A percentile compares a stretch with the other conserved stretches of the same genome.
These are phyloP conservation scores for Nomada hirtipes DNA, from an alignment of 2,888 invertebrate species.

Conservation along the genomic window DNA sequence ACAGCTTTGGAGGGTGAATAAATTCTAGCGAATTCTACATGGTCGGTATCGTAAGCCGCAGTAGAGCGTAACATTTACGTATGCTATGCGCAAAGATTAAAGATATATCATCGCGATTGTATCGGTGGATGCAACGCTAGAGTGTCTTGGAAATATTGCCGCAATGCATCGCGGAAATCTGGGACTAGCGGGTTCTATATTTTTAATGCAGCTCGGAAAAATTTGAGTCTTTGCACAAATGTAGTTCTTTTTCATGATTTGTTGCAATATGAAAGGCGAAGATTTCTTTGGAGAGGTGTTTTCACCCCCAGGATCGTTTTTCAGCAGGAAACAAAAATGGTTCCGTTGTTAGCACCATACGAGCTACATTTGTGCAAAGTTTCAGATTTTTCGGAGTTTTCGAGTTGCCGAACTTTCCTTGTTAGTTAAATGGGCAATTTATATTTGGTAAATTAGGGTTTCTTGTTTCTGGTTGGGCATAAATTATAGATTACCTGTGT, in stretches of 20 bases:
- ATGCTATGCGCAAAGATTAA: constrained; percentile 50
- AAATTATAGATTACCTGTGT: too few relatives aligned
- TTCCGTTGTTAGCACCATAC: too few relatives aligned
- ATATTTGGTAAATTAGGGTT: too few relatives aligned
- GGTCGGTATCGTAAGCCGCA: constrained; percentile 44
- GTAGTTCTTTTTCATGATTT: neutral
- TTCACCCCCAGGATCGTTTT: too few relatives aligned
- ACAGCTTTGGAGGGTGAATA: constrained; percentile 45
- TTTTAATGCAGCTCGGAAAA: neutral
- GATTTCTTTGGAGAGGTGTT: too few relatives aligned
- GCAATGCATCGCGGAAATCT: constrained; percentile 32
- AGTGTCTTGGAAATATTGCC: constrained; percentile 39
- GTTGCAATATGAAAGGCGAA: too few relatives aligned
- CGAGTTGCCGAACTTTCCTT: too few relatives aligned
- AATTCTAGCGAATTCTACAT: constrained; percentile 59
- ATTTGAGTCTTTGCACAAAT: neutral
- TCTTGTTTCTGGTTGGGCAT: too few relatives aligned
- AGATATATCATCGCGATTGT: constrained; percentile 67
- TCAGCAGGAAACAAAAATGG: too few relatives aligned
- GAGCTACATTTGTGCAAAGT: too few relatives aligned
- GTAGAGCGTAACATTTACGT: constrained; percentile 60
- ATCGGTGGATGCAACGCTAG: constrained; percentile 43
- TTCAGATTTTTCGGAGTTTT: too few relatives aligned
- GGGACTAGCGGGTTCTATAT: constrained; percentile 26
- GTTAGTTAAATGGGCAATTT: too few relatives aligned